Evolutionary conservation across 2,888 invertebrate genomes (phyloP), one percentile per base, ranked within the genome.

Genomic region (Dorcus hopei): DNA sequence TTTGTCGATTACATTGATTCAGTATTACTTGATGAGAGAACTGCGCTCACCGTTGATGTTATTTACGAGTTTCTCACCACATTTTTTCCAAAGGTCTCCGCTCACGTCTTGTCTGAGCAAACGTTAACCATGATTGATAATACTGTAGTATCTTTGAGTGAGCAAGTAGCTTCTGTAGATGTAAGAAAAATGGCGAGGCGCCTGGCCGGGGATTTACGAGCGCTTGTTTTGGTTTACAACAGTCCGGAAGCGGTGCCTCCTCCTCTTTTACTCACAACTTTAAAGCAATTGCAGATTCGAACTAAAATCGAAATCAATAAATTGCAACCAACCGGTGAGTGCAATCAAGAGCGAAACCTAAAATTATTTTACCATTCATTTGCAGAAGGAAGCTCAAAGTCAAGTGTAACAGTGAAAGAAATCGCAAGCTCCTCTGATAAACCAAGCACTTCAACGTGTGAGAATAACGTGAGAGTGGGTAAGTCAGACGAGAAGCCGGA

Each of bases 1-100:
- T 87, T 95, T 65, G 87, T 91, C 39, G 95, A 95, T 77, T 96
- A 95, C 74, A 87, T 95, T 61, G 95, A 95, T 74, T 89, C 93
- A n/a, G 87, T 95, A 19, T 79, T 96, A 49, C 79, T 93, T 54
- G 95, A 95, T 75, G 95, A 96, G 78, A 83, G 95, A 65, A 85
- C 88, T 58, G 93, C 93, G 9, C 81, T 96, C 8, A 93, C 90
- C 64, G 91, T 93, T 71, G 87, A 88, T 54, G 85, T 89, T 70
- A 92, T 95, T 69, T 91, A 91, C 76, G 90, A 91, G 73, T 95
- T 96, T 77, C 84, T 95, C 76, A 88, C 88, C 70, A 89, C 91
- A 61, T 95, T 93, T 75, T 93, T 95, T 75, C 93, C 95, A 0
- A 95, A 94, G 85, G 83, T 85, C 38, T 83, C 85, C 19, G 81